phyloP scores from a whole-genome alignment of 2,113 vertebrate species.

The Myxocyprinus asiaticus region DNA sequence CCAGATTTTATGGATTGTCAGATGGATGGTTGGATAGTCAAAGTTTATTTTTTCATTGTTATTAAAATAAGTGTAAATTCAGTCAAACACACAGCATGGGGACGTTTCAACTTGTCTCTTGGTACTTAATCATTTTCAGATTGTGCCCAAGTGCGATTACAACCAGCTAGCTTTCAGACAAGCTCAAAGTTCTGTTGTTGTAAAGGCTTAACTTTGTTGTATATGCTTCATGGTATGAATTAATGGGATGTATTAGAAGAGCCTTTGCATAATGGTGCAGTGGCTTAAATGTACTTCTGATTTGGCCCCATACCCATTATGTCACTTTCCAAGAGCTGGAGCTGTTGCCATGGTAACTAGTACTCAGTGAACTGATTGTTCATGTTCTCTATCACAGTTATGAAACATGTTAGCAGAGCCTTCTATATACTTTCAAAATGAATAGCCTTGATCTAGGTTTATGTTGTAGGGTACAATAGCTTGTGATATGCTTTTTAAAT shows the following conservation, averaged over 20 bases:
- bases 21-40: no score
- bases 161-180: background rate
- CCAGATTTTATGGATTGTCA: no score
- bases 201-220: background rate
- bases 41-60: no score
- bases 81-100: background rate
- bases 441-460: background rate
- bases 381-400: conserved; percentile 38
- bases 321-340: conserved; percentile 49
- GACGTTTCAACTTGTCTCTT: background rate
- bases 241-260: conserved; percentile 28
- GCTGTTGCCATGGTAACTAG: conserved; percentile 76
- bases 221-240: conserved; percentile 1
- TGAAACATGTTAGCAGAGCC: conserved; percentile 13
- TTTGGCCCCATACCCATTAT: conserved; percentile 56
- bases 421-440: background rate
- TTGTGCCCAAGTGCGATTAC: background rate
- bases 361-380: conserved; percentile 63
- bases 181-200: background rate
- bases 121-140: background rate
- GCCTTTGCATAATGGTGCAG: conserved; percentile 26
- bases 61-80: background rate
- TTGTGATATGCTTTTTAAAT: background rate
- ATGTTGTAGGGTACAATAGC: background rate
- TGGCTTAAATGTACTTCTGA: conserved; percentile 50